Base-by-base conservation (phyloP, 1,140 invertebrate species). In the Zelostemma sp. region DNA sequence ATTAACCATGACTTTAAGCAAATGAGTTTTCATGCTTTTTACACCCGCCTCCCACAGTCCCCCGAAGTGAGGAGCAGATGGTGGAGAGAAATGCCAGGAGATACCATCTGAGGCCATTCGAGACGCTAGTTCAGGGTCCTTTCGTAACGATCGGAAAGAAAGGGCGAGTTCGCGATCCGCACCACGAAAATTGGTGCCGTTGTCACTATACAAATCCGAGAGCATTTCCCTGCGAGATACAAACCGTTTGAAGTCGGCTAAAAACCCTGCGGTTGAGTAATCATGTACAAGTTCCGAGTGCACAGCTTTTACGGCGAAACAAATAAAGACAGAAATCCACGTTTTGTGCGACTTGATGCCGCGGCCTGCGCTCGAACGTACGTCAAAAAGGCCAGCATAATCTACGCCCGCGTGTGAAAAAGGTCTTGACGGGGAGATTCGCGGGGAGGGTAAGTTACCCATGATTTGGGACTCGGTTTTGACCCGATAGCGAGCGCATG, bases 391-490 rank as follows among this genome's bases (percentile, higher is more conserved):
- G 1, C 85, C 85, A 1, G 79, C 79, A 53, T 77, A 86, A 56
- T 87, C 85, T 0, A 85, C 28, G 1, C 84, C 86, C 4, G 49
- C 33, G 16, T 73, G 55, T 11, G 48, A 18, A 57, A 86, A 87
- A 9, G 79, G 65, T 6, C 59, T 49, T 4, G 73, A 40, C 1
- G 72, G 70, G 17, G 15, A 63, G 0, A 85, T 70, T 47, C 79
- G 12, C 1, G 55, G 16, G 4, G 45, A 11, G 1, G 58, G 65
- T 17, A 82, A 53, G 14, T 75, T 53, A 9, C 57, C 79, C 80
- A 83, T 85, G 1, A 61, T 25, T 21, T 73, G 77, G 2, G 6
- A 2, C 6, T 1, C 11, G n/a, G 33, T n/a, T 6, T 35, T 6
- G n/a, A 1, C 6, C 33, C 11, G 33, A n/a, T 35, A 6, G 2